Percentiles rank a stretch among this genome's conserved stretches.
Conservation (phyloP, 1,140 invertebrate genomes). For the Diuraphis noxia region DNA sequence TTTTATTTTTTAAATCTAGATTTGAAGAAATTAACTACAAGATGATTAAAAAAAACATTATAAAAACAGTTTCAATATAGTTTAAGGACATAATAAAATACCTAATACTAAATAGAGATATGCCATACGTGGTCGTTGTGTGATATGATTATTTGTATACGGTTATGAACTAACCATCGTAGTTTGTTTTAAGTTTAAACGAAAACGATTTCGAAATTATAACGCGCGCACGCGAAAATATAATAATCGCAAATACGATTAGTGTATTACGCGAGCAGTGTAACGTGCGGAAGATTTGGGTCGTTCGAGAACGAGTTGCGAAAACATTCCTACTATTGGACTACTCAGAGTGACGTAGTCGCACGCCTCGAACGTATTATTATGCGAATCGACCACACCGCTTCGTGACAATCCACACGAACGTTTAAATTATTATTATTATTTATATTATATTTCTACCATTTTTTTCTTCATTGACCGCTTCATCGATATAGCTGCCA, state of each 20-base stretch:
- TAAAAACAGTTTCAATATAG: no score
- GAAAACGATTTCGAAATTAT: not conserved
- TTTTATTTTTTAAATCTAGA: not conserved
- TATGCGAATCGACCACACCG: not conserved
- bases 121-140: not conserved
- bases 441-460: not conserved
- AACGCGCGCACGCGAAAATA: not conserved
- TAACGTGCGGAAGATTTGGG: constrained; percentile 24
- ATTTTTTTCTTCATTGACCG: not conserved
- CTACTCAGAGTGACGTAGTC: not conserved
- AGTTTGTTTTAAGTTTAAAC: not conserved
- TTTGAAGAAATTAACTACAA: not conserved
- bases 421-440: not conserved
- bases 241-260: constrained; percentile 11
- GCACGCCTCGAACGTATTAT: not conserved
- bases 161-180: not conserved
- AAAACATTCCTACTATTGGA: constrained; percentile 11
- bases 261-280: not conserved
- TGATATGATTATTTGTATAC: not conserved
- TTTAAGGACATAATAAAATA: no score
- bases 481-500: not conserved
- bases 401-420: not conserved
- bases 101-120: not conserved
- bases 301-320: constrained; percentile 31
- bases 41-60: no score